Conservation (phyloP, 1,140 invertebrate species). For the Octopus sinensis region DNA sequence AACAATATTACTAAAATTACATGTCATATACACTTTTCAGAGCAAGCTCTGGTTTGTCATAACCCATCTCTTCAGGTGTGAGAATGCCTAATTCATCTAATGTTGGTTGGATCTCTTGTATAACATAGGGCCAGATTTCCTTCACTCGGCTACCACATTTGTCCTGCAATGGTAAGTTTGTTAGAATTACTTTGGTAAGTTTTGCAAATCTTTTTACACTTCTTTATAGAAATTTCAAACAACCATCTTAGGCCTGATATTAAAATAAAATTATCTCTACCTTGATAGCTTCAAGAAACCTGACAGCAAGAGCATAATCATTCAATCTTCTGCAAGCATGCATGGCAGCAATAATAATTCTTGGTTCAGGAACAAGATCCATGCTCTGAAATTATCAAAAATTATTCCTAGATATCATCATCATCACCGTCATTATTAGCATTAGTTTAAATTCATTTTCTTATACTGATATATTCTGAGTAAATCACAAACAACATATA, state of each 20-base stretch:
- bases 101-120: slow-evolving; percentile 90
- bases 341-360: slow-evolving; percentile 85
- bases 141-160: slow-evolving; percentile 80
- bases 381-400: slow-evolving; percentile 64
- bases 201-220: too few relatives aligned
- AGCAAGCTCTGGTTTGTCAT: slow-evolving; percentile 90
- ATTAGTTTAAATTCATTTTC: not conserved
- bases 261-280: slow-evolving; percentile 36
- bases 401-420: not conserved
- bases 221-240: not conserved
- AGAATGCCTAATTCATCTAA: slow-evolving; percentile 88
- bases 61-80: slow-evolving; percentile 92
- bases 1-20: slow-evolving; percentile 17
- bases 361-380: slow-evolving; percentile 94
- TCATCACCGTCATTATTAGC: not conserved
- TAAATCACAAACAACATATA: not conserved
- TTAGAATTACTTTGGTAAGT: not conserved
- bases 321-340: slow-evolving; percentile 89
- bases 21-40: slow-evolving; percentile 36
- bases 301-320: slow-evolving; percentile 86
- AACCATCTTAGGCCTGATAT: not conserved
- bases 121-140: slow-evolving; percentile 86
- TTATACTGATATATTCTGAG: not conserved
- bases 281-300: slow-evolving; percentile 89
- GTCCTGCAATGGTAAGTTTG: slow-evolving; percentile 54